Evolutionary conservation across 1,140 invertebrate genomes (phyloP), one percentile per base, ranked within the genome.

Genomic region (Drosophila ogumai): DNA sequence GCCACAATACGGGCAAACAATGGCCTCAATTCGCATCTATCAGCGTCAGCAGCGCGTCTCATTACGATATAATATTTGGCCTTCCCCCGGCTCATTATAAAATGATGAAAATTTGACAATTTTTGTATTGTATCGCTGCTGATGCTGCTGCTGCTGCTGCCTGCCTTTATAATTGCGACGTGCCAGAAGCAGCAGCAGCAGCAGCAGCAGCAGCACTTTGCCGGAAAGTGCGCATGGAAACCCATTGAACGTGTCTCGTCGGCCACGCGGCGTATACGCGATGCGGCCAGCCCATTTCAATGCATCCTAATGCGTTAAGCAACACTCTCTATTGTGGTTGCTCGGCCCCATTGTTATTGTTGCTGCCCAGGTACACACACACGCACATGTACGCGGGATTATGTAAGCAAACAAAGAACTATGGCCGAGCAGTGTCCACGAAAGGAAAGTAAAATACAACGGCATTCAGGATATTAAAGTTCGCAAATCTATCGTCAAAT

Each of bases 251-350:
- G 63, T 47, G 38, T 69, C 36, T 44, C 67, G 67, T 17, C 47
- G 25, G 52, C 67, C 67, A 69, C 64, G 32, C 49, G 64, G 64
- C 67, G 66, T 69, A 69, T 69, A 68, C 67, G 67, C 50, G 12
- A 46, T 71, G 41, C 68, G 17, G n/a, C 7, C 49, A 7, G 17
- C 43, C 65, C 25, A 40, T 72, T 71, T 58, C 50, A 49, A 72
- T 71, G 68, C 68, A 57, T 41, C 50, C 65, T 71, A 72, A 57
- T 72, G 68, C 65, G 68, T 71, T 72, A 69, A 71, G 68, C 49
- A 72, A 71, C 56, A 47, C 43, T 71, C 34, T 71, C 68, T 44
- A 71, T 71, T 71, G 67, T 71, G 67, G 68, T 19, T 7, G 3
- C 28, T 25, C 38, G 9, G 25, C 19, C 12, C 49, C 40, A 57